Evolutionary conservation across 2,888 invertebrate species (phyloP), one percentile per base, ranked within the genome.

Genomic region (Liodrosophila aerea): DNA sequence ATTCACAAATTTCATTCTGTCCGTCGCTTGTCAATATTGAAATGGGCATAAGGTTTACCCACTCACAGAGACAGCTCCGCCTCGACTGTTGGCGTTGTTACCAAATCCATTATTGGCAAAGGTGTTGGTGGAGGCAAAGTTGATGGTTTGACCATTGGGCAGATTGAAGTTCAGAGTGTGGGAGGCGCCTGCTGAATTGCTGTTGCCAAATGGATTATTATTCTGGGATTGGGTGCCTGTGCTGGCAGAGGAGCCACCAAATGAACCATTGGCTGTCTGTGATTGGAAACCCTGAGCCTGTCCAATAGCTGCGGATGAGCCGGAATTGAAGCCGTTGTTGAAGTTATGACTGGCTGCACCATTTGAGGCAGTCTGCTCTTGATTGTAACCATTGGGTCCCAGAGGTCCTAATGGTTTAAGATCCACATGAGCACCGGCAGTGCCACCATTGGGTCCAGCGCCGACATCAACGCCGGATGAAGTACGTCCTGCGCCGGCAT

Each of bases 91-190:
- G 36, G 76, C 84, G 0, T 72, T 85, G 30, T 85, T 86, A 4
- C 72, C 81, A 8, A 63, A 44, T 13, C 85, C 83, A 15, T 74
- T 88, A 40, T 87, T 85, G 30, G 88, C 84, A 65, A 89, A 90
- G 40, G 83, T 88, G 57, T 89, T 89, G 2, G 88, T 82, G 41
- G 87, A 87, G 1, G 88, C 82, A 27, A 91, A 86, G 56, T 89
- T 89, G 1, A 91, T 70, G 1, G 87, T 87, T 52, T 91, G 87
- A 4, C 91, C 91, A 68, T 89, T 89, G 18, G 90, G 90, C 15
- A 91, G 72, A 1, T 74, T 76, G 49, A 87, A 91, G 2, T 83
- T 84, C 67, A 90, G 91, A 43, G 87, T 88, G 9, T 85, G 85
- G 0, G 90, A 88, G 30, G 89, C 87, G 3, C 89, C 90, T 1